Percentiles rank a stretch among this genome's conserved stretches.
Conservation (phyloP, 1,140 invertebrate genomes). For the Cheumatopsyche charites region DNA sequence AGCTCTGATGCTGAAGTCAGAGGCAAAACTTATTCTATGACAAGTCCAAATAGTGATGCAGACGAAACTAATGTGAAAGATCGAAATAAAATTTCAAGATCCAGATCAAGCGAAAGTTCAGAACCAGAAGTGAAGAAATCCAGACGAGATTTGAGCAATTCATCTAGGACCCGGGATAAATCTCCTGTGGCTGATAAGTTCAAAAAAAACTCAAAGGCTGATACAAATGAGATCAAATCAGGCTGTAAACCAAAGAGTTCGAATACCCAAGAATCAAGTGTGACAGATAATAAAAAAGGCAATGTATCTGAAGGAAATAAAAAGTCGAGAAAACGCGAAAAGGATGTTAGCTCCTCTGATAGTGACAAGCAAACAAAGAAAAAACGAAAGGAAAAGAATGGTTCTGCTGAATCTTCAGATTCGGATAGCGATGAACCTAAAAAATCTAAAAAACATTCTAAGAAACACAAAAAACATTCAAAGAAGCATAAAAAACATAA, state of each 20-base stretch:
- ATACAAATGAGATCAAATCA: slow-evolving; percentile 23
- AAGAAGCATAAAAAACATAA: slow-evolving; percentile 73
- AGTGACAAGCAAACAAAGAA: slow-evolving; percentile 63
- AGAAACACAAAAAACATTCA: slow-evolving; percentile 73
- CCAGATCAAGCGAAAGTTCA: slow-evolving; percentile 51
- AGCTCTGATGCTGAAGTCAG: slow-evolving; percentile 50
- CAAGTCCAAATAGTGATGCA: slow-evolving; percentile 57
- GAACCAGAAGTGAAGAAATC: slow-evolving; percentile 54
- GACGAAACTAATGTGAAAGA: slow-evolving; percentile 56
- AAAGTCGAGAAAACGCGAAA: slow-evolving; percentile 63
- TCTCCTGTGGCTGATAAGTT: slow-evolving; percentile 35
- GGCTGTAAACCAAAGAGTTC: slow-evolving; percentile 49
- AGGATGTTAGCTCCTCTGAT: slow-evolving; percentile 68
- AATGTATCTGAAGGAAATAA: slow-evolving; percentile 55
- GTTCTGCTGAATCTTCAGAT: slow-evolving; percentile 59
- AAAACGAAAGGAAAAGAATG: slow-evolving; percentile 57
- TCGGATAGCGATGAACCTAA: slow-evolving; percentile 61
- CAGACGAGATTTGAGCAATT: slow-evolving; percentile 52
- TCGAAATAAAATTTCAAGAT: slow-evolving; percentile 54
- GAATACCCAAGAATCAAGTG: slow-evolving; percentile 51
- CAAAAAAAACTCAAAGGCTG: slow-evolving; percentile 36
- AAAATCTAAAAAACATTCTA: slow-evolving; percentile 59
- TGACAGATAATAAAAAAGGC: slow-evolving; percentile 54
- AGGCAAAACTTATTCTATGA: slow-evolving; percentile 46
- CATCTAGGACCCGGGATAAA: slow-evolving; percentile 37